Percentiles rank a stretch among this genome's conserved stretches.
These are phyloP conservation scores for Pteropus alecto DNA, from an alignment of 2,113 vertebrate species.

Conservation along the genomic window DNA sequence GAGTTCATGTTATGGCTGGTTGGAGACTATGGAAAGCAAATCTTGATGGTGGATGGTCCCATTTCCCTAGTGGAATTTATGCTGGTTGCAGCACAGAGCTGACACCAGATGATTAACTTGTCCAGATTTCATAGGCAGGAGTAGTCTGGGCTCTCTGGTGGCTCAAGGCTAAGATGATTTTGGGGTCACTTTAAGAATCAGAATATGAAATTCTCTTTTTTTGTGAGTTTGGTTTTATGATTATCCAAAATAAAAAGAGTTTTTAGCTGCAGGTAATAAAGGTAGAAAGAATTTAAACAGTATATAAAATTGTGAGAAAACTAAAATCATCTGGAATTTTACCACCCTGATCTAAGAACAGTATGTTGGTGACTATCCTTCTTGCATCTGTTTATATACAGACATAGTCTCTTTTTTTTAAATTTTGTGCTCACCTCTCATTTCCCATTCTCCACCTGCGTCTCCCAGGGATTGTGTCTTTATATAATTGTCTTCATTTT, in stretches of 20 bases:
- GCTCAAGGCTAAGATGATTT: neutral
- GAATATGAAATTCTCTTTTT: neutral
- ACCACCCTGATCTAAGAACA: neutral
- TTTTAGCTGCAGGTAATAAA: neutral
- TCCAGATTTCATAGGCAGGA: fast-evolving
- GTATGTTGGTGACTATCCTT: fast-evolving
- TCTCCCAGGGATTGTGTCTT: neutral
- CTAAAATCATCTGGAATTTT: neutral
- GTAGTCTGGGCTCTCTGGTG: fast-evolving
- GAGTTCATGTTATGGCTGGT: fast-evolving
- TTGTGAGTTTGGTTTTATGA: neutral
- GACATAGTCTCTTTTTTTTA: no score
- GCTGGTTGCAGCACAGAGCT: fast-evolving
- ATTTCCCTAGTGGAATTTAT: neutral
- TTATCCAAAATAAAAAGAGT: neutral
- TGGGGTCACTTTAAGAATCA: neutral
- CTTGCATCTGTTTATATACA: no score
- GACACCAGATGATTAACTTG: neutral
- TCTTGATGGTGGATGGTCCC: no score
- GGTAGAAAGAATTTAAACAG: neutral
- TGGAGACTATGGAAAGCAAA: neutral
- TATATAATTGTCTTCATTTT: neutral
- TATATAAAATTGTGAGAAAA: neutral
- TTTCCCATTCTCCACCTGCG: neutral
- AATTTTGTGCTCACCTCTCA: neutral